phyloP scores from a whole-genome alignment of 2,888 invertebrate genomes.

The Rhagium mordax region DNA sequence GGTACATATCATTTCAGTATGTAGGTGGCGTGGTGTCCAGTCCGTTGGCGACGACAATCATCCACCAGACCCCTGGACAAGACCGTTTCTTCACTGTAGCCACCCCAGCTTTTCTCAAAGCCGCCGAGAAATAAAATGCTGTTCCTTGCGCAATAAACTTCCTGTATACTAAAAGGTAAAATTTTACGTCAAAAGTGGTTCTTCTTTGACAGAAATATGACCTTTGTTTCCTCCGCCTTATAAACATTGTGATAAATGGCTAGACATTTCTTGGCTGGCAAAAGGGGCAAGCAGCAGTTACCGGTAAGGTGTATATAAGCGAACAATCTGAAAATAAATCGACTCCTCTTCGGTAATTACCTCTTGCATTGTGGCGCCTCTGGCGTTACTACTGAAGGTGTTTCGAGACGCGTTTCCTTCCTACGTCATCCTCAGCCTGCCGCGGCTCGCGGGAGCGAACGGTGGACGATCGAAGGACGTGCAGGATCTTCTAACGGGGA shows the following conservation, averaged over 20 bases:
- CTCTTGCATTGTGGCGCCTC: slow-evolving; percentile 8
- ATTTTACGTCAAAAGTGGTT: too few species aligned
- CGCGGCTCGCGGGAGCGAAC: background rate
- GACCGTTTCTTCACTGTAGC: too few species aligned
- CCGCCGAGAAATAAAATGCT: too few species aligned
- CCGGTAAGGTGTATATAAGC: slow-evolving; percentile 49
- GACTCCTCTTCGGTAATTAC: slow-evolving; percentile 38
- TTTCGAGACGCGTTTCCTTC: background rate
- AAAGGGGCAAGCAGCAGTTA: slow-evolving; percentile 46
- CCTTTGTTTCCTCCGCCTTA: slow-evolving; percentile 38
- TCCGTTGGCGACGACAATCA: too few species aligned
- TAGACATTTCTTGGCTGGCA: slow-evolving; percentile 42
- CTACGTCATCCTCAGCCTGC: slow-evolving; percentile 2
- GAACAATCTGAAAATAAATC: slow-evolving; percentile 56
- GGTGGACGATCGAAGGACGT: slow-evolving; percentile 26
- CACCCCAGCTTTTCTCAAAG: too few species aligned
- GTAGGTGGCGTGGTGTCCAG: too few species aligned
- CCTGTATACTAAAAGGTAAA: too few species aligned
- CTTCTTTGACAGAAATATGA: slow-evolving; percentile 18
- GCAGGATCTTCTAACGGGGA: slow-evolving; percentile 3
- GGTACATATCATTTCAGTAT: too few species aligned
- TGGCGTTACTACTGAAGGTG: background rate
- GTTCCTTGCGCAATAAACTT: too few species aligned
- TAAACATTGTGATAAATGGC: slow-evolving; percentile 44
- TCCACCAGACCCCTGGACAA: too few species aligned